Percentiles rank a stretch among this genome's conserved stretches.
These are phyloP conservation scores for Brachionus paranguensis DNA, from an alignment of 1,140 invertebrate species.

Conservation along the genomic window DNA sequence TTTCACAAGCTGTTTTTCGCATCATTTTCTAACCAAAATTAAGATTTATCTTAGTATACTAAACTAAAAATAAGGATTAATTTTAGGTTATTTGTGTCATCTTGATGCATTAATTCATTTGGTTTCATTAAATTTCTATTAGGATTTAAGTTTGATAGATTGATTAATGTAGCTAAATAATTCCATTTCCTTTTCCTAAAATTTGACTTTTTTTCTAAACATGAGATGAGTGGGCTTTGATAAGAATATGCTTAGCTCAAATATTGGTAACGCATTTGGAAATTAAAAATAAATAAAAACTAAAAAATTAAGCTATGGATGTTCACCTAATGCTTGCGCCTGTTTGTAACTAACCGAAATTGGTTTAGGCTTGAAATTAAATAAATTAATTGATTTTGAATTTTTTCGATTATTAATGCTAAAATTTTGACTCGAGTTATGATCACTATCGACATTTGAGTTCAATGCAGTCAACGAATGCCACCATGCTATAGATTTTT, in stretches of 20 bases:
- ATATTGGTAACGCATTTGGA: neutral
- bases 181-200: neutral
- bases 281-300: neutral
- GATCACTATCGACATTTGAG: slow-evolving; percentile 1
- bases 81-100: too few species aligned
- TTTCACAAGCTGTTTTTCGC: too few species aligned
- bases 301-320: neutral
- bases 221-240: neutral
- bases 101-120: too few species aligned
- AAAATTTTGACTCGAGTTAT: slow-evolving; percentile 8
- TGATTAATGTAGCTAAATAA: neutral
- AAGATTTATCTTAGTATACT: too few species aligned
- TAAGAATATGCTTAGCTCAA: neutral
- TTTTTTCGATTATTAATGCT: neutral
- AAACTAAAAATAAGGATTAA: too few species aligned
- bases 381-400: slow-evolving; percentile 13
- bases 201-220: neutral
- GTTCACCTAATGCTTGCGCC: neutral
- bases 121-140: too few species aligned
- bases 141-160: neutral
- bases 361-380: slow-evolving; percentile 18
- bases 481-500: slow-evolving; percentile 38
- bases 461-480: neutral
- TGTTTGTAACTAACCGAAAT: neutral
- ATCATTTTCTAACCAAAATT: too few species aligned